Evolutionary conservation across 1,140 invertebrate genomes (phyloP).

Genomic region (Microvelia longipes): DNA sequence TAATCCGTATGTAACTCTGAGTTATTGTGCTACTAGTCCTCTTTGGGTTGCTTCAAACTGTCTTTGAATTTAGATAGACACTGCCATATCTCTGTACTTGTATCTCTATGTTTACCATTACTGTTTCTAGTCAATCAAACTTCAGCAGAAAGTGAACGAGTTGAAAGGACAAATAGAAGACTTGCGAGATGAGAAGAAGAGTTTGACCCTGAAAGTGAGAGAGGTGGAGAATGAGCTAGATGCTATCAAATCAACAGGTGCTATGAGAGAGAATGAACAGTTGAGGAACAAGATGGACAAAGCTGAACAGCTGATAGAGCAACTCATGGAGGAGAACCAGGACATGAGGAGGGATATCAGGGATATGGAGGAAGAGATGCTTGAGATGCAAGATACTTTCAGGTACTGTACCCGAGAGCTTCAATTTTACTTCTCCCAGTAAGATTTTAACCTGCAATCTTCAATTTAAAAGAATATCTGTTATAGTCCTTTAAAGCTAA

Average conservation of each 20-base stretch:
- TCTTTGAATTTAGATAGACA: no score
- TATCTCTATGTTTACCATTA: no score
- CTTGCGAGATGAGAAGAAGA: constrained; percentile 64
- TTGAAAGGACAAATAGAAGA: constrained; percentile 61
- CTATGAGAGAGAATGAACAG: constrained; percentile 33
- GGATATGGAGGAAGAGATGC: constrained; percentile 89
- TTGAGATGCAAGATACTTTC: constrained; percentile 96
- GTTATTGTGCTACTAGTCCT: no score
- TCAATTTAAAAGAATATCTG: no score
- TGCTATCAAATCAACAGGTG: constrained; percentile 15
- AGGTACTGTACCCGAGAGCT: constrained; percentile 37
- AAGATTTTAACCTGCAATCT: no score
- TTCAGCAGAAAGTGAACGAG: constrained; percentile 70
- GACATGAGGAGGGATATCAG: constrained; percentile 84
- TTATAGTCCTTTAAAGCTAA: no score
- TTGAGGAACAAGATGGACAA: constrained; percentile 62
- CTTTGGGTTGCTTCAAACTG: no score
- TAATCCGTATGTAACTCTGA: no score
- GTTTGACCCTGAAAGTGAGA: constrained; percentile 47
- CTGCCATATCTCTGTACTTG: no score
- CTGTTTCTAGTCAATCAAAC: constrained; percentile 39
- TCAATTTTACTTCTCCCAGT: no score
- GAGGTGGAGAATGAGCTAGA: constrained; percentile 54
- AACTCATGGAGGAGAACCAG: constrained; percentile 91
- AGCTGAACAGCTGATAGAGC: constrained; percentile 76